phyloP scores from a whole-genome alignment of 2,888 invertebrate genomes.

The Pediacus dermestoides region DNA sequence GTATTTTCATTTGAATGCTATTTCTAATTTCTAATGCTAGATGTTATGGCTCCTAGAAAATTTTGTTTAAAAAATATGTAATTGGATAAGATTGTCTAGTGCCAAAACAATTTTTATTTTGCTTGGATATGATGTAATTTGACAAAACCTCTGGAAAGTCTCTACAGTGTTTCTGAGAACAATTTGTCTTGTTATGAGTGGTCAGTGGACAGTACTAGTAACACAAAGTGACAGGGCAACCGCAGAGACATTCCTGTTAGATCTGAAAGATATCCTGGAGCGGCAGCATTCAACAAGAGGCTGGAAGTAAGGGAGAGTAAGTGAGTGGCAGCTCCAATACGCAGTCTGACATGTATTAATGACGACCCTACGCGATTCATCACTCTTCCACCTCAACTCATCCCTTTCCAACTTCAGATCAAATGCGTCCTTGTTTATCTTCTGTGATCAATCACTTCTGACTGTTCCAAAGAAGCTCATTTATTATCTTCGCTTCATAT shows the following conservation, averaged over 20 bases:
- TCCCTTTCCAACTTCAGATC: slow-evolving; percentile 39
- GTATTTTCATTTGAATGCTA: too few species aligned
- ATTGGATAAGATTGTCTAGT: too few species aligned
- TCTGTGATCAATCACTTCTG: slow-evolving; percentile 52
- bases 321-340: slow-evolving; percentile 50
- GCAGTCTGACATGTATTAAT: slow-evolving; percentile 51
- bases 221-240: slow-evolving; percentile 37
- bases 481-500: slow-evolving; percentile 47
- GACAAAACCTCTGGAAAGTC: too few species aligned
- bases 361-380: slow-evolving; percentile 50
- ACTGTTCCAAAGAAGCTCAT: slow-evolving; percentile 51
- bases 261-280: slow-evolving; percentile 26
- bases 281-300: slow-evolving; percentile 27
- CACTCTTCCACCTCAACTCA: slow-evolving; percentile 45
- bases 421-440: slow-evolving; percentile 50
- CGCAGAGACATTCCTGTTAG: slow-evolving; percentile 34
- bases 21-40: too few species aligned
- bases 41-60: too few species aligned
- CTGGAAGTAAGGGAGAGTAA: slow-evolving; percentile 30
- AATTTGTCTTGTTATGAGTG: slow-evolving; percentile 39
- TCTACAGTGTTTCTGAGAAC: too few species aligned
- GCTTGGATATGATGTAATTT: too few species aligned
- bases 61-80: too few species aligned
- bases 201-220: slow-evolving; percentile 32
- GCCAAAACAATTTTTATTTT: too few species aligned